Conservation (phyloP, 2,113 vertebrate species). For the Phylloscopus trochiloides region DNA sequence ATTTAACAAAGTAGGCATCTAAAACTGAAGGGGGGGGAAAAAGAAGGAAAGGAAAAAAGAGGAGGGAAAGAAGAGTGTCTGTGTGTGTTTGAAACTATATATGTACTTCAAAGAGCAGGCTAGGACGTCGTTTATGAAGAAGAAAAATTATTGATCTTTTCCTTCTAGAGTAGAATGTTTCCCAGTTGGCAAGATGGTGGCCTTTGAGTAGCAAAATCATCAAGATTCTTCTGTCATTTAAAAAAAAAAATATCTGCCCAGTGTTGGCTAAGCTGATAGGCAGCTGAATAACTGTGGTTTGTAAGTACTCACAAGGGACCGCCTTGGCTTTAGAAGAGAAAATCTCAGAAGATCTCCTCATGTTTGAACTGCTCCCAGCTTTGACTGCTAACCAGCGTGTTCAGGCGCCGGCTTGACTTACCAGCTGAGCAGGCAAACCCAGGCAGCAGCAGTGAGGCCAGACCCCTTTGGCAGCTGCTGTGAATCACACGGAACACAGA, state of each 20-base stretch:
- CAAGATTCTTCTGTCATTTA: not conserved
- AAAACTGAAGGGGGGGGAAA: not conserved
- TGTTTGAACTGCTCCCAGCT: slow-evolving; percentile 20
- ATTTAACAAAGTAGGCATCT: not conserved
- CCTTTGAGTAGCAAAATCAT: not conserved
- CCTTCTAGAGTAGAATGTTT: not conserved
- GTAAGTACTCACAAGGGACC: not conserved
- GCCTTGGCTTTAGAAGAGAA: slow-evolving; percentile 38
- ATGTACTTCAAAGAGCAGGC: not conserved
- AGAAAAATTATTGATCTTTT: not conserved
- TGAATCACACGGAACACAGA: not conserved
- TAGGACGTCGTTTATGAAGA: not conserved
- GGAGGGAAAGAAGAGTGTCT: not conserved
- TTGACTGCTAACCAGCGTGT: not conserved
- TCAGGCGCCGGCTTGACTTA: not conserved
- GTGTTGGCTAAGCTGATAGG: not conserved
- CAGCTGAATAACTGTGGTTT: slow-evolving; percentile 43
- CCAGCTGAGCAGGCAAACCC: not conserved
- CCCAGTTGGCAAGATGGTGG: not conserved
- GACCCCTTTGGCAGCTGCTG: not conserved
- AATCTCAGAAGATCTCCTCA: not conserved
- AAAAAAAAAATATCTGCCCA: not conserved
- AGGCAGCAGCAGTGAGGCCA: not conserved
- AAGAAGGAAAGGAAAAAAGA: not conserved
- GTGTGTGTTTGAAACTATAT: not conserved